Base-by-base conservation (phyloP, 2,797 vertebrate species). In the Martes flavigula region DNA sequence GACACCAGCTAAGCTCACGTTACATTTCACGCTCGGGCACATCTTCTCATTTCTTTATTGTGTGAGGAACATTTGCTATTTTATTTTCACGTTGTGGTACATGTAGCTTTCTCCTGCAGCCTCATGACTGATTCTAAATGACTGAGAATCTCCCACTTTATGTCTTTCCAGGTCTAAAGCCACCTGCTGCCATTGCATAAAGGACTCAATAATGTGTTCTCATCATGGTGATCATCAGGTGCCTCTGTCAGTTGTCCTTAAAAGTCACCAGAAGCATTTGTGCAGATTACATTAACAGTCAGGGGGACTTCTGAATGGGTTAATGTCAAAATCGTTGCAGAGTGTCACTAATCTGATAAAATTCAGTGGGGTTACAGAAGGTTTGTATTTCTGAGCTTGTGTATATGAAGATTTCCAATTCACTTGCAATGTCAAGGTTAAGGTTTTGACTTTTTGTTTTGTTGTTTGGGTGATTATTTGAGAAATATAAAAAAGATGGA, bases 31-130 rank as follows among this genome's bases (percentile, higher is more conserved):
- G 82, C 94, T 86, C 51, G 48, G 91, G 83, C 51, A 94, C 95
- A 91, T 91, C 97, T 97, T 98, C 97, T 98, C 93, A 96, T 98
- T 98, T 98, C 97, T 97, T 98, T 96, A 98, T 93, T 92, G 94
- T 97, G 56, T 68, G n/a, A 66, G 72, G 35, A 87, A 82, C 25
- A 35, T 85, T 93, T 96, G 94, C 97, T 68, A 94, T 97, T 98
- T 98, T 98, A 97, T 98, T 98, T 98, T 98, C 95, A 60, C 81
- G 51, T 95, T 96, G 83, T 0, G 0, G 81, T 94, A 89, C 93
- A 96, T 87, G 32, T 48, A 97, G 46, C 79, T 73, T 86, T 95
- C 90, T 92, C 93, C 81, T 7, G 73, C n/a, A 75, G 78, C 85
- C 91, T 96, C 89, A 81, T 95, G 89, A 97, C 97, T 97, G 97